Conservation (phyloP, 30 jellyfish, hydroid and myxozoan genomes). For the Hydractinia symbiolongicarpus region DNA sequence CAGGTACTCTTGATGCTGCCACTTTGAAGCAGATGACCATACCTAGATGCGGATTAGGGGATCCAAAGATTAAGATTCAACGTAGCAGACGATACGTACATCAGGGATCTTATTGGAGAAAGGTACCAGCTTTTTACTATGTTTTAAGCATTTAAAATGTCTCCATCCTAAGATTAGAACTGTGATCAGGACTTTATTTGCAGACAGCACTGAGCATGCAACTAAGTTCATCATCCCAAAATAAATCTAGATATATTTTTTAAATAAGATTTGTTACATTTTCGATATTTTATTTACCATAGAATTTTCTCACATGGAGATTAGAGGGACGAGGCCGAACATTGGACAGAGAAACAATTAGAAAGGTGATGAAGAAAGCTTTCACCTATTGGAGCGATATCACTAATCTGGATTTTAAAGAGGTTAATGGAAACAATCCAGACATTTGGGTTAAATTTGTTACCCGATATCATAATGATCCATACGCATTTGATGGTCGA, state of each 20-base stretch:
- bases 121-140: neutral
- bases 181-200: too few relatives aligned
- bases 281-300: neutral
- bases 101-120: conserved; percentile 67
- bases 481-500: conserved; percentile 56
- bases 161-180: too few relatives aligned
- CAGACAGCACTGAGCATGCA: neutral
- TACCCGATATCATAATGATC: conserved; percentile 42
- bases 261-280: neutral
- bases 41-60: conserved; percentile 58
- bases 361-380: conserved; percentile 47
- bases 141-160: too few relatives aligned
- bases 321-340: conserved; percentile 45
- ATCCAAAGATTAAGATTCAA: conserved; percentile 19
- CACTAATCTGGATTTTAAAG: conserved; percentile 46
- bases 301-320: conserved; percentile 62
- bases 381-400: conserved; percentile 42
- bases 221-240: neutral
- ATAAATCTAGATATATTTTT: neutral
- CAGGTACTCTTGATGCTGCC: conserved; percentile 48
- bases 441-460: conserved; percentile 49
- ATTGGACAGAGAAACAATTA: conserved; percentile 35
- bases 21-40: conserved; percentile 33
- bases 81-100: conserved; percentile 46
- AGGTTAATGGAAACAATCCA: conserved; percentile 16